Base-by-base conservation (phyloP, 53 echinoderm and acorn worm species). In the Crossaster papposus region DNA sequence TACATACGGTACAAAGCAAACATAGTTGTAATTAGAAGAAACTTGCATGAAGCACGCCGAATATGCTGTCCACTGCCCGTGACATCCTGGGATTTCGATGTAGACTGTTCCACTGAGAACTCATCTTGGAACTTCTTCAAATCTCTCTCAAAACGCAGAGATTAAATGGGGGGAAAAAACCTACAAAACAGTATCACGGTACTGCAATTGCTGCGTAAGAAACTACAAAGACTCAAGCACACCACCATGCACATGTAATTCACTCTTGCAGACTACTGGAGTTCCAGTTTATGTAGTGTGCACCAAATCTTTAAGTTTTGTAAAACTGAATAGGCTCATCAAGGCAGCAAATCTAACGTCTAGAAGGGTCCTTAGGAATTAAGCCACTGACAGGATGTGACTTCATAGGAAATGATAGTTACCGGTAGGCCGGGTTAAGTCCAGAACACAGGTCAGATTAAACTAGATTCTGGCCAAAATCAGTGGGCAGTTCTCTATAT, bases 1-100 rank as follows among this genome's bases (percentile, higher is more conserved):
- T 17, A 58, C 6, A 58, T 20, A 8, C 26, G 2, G 5, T 71
- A 30, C 13, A 31, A 32, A 30, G 30, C 22, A 35, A 36, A 30
- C 1, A 37, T n/a, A n/a, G n/a, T n/a, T n/a, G n/a, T n/a, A n/a
- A n/a, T 72, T 8, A 10, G 36, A 82, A 85, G 31, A 85, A 32
- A 87, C 87, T 87, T 87, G 87, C 87, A 77, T 87, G 87, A 52
- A 87, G 76, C 77, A 87, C 77, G 87, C 87, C 87, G n/a, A 87
- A 87, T 32, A 87, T 55, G 64, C 29, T 87, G 87, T 87, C 87
- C 35, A 87, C n/a, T 63, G 87, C 77, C 15, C 62, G 24, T 11
- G 87, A 87, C 87, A 76, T 87, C 87, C 87, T 76, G 62, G 77
- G 55, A 36, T 87, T 76, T 10, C 35, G 76, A 34, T 35, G 36